Conservation (phyloP, 2,888 invertebrate species). For the Acleris cristana region DNA sequence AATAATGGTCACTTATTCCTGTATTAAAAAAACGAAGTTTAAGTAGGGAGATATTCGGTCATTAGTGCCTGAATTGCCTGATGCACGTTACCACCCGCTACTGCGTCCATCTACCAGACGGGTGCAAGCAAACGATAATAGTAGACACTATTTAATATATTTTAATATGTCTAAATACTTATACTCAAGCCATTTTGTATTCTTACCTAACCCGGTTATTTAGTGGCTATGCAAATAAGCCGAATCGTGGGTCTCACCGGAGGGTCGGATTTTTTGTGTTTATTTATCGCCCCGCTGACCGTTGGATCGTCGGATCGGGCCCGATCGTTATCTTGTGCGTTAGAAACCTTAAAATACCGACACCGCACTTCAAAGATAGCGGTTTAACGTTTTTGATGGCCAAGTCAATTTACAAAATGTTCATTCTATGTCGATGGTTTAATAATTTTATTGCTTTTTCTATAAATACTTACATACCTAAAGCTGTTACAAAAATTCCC, state of each 20-base stretch:
- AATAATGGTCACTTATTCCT: too few species aligned
- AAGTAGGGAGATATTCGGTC: too few species aligned
- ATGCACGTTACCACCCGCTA: too few species aligned
- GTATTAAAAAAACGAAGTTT: too few species aligned
- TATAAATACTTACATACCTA: too few species aligned
- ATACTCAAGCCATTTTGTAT: too few species aligned
- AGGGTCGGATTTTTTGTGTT: constrained; percentile 35
- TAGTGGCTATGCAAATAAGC: constrained; percentile 36
- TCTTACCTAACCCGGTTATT: constrained; percentile 29
- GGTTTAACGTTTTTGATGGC: constrained; percentile 16
- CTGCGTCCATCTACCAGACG: too few species aligned
- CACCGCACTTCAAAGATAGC: constrained; percentile 9
- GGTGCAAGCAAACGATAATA: too few species aligned
- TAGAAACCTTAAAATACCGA: constrained; percentile 28
- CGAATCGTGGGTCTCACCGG: constrained; percentile 9
- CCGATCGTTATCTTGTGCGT: constrained; percentile 40
- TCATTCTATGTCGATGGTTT: not conserved
- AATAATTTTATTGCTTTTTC: not conserved
- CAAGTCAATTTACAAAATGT: not conserved
- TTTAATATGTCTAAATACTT: too few species aligned
- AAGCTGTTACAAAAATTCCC: too few species aligned
- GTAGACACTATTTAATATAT: too few species aligned
- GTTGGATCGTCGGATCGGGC: constrained; percentile 30
- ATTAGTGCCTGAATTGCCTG: too few species aligned
- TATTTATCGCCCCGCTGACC: constrained; percentile 39